Conservation (phyloP, 2,888 invertebrate genomes). For the Macaria liturata region DNA sequence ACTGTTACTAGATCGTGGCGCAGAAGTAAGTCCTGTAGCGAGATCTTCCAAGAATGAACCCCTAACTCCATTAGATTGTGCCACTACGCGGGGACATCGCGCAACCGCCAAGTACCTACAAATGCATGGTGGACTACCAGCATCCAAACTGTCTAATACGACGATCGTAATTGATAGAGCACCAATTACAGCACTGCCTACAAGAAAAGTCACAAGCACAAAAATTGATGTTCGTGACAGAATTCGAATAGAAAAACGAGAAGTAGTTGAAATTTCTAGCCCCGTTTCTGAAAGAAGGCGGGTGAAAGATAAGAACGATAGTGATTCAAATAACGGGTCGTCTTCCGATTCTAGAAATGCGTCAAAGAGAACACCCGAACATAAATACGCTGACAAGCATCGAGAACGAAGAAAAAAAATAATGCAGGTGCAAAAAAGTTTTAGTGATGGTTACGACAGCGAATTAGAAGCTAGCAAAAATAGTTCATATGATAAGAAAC, state of each 20-base stretch:
- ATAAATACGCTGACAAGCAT: slow-evolving; percentile 57
- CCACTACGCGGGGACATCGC: slow-evolving; percentile 92
- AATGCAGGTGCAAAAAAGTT: slow-evolving; percentile 69
- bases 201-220: slow-evolving; percentile 76
- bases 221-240: slow-evolving; percentile 78
- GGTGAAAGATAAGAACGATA: slow-evolving; percentile 50
- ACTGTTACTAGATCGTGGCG: slow-evolving; percentile 91
- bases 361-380: slow-evolving; percentile 49
- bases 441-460: slow-evolving; percentile 78
- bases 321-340: slow-evolving; percentile 69
- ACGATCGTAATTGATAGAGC: slow-evolving; percentile 74
- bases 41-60: slow-evolving; percentile 92
- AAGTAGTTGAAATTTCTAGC: slow-evolving; percentile 76
- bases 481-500: slow-evolving; percentile 49
- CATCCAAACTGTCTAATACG: slow-evolving; percentile 85
- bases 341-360: slow-evolving; percentile 70
- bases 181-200: slow-evolving; percentile 69
- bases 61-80: slow-evolving; percentile 96
- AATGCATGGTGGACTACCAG: slow-evolving; percentile 94
- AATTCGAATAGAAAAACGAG: slow-evolving; percentile 78
- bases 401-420: slow-evolving; percentile 64
- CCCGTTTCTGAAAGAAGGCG: slow-evolving; percentile 61
- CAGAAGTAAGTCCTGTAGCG: slow-evolving; percentile 92
- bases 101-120: slow-evolving; percentile 97
- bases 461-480: slow-evolving; percentile 61